Evolutionary conservation across 2,113 vertebrate species (phyloP).

Genomic region (Scomber scombrus): DNA sequence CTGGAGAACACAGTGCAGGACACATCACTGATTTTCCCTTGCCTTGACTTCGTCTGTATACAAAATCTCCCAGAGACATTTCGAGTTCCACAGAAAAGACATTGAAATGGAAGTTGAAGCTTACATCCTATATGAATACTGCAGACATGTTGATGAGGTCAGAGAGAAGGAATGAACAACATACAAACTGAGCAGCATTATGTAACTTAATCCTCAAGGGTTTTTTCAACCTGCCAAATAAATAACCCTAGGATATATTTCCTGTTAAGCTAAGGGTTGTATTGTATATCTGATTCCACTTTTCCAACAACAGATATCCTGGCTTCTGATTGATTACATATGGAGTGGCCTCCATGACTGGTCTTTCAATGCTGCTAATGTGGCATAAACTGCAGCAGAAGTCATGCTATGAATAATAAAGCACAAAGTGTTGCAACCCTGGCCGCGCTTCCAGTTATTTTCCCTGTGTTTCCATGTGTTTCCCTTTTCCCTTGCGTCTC

Average conservation of each 20-base stretch:
- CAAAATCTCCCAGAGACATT: neutral
- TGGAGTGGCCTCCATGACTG: constrained; percentile 23
- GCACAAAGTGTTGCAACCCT: too few species aligned
- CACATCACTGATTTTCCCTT: constrained; percentile 15
- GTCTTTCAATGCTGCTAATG: neutral
- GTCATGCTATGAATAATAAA: constrained; percentile 28
- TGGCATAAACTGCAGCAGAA: neutral
- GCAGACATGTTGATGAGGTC: constrained; percentile 20
- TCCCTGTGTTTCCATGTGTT: too few species aligned
- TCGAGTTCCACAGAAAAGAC: constrained; percentile 2
- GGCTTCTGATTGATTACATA: constrained; percentile 15
- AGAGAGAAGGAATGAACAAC: neutral
- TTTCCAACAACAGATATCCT: constrained; percentile 15
- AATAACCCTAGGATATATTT: constrained; percentile 20
- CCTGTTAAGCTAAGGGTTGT: constrained; percentile 15
- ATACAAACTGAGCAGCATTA: constrained; percentile 29
- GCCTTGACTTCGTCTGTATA: neutral
- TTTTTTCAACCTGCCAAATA: constrained; percentile 55
- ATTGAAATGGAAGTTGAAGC: constrained; percentile 20
- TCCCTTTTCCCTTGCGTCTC: too few species aligned
- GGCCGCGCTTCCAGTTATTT: too few species aligned
- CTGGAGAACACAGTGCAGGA: neutral
- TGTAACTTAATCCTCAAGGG: constrained; percentile 45
- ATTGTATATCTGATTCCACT: neutral
- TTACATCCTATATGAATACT: neutral